phyloP scores from a whole-genome alignment of 2,888 invertebrate genomes.

The Chrysodeixis includens region DNA sequence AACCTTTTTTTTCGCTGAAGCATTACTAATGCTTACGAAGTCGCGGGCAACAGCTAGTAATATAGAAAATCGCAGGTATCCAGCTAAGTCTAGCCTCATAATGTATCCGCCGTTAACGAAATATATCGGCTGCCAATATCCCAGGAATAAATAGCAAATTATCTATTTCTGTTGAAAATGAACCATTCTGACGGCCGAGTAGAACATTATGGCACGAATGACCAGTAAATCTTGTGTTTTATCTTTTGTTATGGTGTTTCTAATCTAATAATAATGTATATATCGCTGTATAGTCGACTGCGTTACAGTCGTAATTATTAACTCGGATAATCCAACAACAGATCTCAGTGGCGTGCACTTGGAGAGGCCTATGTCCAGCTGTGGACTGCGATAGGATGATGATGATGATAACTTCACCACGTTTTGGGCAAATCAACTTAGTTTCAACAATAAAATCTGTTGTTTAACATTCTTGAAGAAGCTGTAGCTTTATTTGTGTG shows the following conservation, averaged over 20 bases:
- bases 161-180: constrained; percentile 49
- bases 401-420: too few species aligned
- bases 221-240: constrained; percentile 33
- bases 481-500: too few species aligned
- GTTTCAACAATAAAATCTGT: too few species aligned
- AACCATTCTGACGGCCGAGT: constrained; percentile 13
- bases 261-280: constrained; percentile 21
- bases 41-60: constrained; percentile 18
- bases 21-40: too few species aligned
- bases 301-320: background rate
- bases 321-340: too few species aligned
- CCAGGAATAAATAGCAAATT: constrained; percentile 41
- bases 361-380: too few species aligned
- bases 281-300: background rate
- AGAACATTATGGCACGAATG: constrained; percentile 27
- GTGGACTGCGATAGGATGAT: too few species aligned
- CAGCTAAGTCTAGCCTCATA: constrained; percentile 6
- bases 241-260: constrained; percentile 35
- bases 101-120: constrained; percentile 39
- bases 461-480: too few species aligned
- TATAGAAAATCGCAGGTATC: constrained; percentile 23
- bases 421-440: too few species aligned
- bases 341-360: too few species aligned
- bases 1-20: too few species aligned
- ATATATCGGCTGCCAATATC: constrained; percentile 50